A percentile compares a stretch with the other conserved stretches of the same genome.
These are phyloP conservation scores for Anhinga anhinga DNA, from an alignment of 2,113 vertebrate genomes.

Conservation along the genomic window DNA sequence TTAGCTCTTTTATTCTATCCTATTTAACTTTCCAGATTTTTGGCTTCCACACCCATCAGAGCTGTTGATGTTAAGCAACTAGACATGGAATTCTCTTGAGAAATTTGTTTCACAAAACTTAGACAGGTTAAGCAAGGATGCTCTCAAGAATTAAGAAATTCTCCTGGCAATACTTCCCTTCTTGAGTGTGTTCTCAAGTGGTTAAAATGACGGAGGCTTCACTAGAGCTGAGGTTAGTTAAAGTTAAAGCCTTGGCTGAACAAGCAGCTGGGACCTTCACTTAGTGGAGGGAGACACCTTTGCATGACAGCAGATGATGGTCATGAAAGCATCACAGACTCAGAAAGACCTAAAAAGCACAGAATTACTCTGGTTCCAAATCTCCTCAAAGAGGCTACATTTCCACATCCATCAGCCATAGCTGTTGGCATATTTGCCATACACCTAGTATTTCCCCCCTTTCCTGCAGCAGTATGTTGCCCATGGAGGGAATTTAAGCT, in stretches of 20 bases:
- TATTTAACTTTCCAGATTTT: neutral
- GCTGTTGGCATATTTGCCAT: neutral
- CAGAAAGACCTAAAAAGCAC: neutral
- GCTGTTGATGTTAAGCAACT: neutral
- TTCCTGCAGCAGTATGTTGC: neutral
- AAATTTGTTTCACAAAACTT: neutral
- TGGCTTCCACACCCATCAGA: neutral
- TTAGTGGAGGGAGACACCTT: neutral
- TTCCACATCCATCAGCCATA: neutral
- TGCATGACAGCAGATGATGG: neutral
- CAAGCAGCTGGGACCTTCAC: neutral
- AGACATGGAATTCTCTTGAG: neutral
- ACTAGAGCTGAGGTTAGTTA: neutral
- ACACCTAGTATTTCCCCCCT: neutral
- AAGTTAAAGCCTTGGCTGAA: neutral
- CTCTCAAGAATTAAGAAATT: neutral
- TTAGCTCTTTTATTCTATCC: neutral
- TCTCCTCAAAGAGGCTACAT: neutral
- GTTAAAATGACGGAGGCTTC: neutral
- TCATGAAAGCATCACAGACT: neutral
- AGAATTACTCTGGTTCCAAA: neutral
- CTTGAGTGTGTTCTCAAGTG: neutral
- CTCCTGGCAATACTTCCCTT: neutral
- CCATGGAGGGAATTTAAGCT: neutral
- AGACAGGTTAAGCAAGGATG: neutral